Base-by-base conservation (phyloP, 2,797 vertebrate species). In the Chloroceryle amazona region DNA sequence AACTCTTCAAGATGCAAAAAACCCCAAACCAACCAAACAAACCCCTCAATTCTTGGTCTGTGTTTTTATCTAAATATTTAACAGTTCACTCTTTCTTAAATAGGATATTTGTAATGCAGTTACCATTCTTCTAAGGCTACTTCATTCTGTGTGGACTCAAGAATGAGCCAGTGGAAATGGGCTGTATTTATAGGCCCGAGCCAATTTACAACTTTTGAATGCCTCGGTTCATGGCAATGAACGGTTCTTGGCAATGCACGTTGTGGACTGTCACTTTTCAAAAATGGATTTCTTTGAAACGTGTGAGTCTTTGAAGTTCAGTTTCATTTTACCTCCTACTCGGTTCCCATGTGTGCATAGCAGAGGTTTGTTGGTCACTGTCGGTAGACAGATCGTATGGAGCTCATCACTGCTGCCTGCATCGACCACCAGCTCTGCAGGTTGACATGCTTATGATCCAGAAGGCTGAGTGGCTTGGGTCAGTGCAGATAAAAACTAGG, bases 341-440 rank as follows among this genome's bases (percentile, higher is more conserved):
- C 1, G 2, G 28, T 81, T 20, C 26, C 21, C 6, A 0, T 2
- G 21, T 5, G 57, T 19, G 35, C 12, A 0, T 20, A 15, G 41
- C 49, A 62, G 68, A 81, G 54, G 29, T 41, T 66, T 39, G 62
- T 4, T 31, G 73, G 6, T 31, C 28, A 1, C 1, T 0, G 65
- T 29, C 68, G 37, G 65, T 44, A 63, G 46, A 5, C 0, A 4
- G 57, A 3, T 11, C 42, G 10, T 4, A 0, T 1, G 28, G 71
- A 60, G 62, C 51, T 71, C 21, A 4, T 33, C 47, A 0, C 2
- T 7, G 26, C 61, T 62, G 37, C 42, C 42, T n/a, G 14, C 0
- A 0, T 0, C 7, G 28, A 29, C 37, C 33, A 6, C 70, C 4
- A 9, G 42, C 10, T 1, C 71, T 8, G 41, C 5, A 28, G 60